A percentile compares a stretch with the other conserved stretches of the same genome.
Evolutionary conservation across 2,888 invertebrate genomes (phyloP).

Genomic region (Leptinotarsa tumamoca): DNA sequence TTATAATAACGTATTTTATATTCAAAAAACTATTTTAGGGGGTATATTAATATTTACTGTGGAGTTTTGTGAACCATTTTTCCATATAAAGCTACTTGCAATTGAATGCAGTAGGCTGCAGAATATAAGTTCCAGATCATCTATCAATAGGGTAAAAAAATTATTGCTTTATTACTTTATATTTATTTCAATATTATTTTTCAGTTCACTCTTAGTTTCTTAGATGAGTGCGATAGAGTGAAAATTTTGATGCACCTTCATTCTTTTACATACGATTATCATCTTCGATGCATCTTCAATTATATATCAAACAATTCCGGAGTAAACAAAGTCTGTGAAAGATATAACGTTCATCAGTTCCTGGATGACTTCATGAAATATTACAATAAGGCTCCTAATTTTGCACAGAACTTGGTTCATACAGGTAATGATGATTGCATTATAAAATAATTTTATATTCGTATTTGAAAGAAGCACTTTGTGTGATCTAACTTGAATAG

Average conservation of each 20-base stretch:
- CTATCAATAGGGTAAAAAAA: slow-evolving; percentile 69
- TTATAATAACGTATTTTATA: slow-evolving; percentile 66
- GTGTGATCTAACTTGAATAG: no score
- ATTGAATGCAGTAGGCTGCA: slow-evolving; percentile 75
- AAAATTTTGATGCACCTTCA: slow-evolving; percentile 80
- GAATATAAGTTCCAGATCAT: slow-evolving; percentile 68
- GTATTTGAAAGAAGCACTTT: no score
- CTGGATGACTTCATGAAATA: slow-evolving; percentile 82
- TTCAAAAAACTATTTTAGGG: slow-evolving; percentile 77
- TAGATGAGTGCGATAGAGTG: slow-evolving; percentile 77
- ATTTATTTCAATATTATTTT: slow-evolving; percentile 48
- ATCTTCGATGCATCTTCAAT: slow-evolving; percentile 75
- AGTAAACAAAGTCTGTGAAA: slow-evolving; percentile 68
- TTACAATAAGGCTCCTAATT: slow-evolving; percentile 82
- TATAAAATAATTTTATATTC: slow-evolving; percentile 7
- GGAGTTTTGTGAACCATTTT: slow-evolving; percentile 77
- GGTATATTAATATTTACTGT: slow-evolving; percentile 79
- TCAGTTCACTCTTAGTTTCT: slow-evolving; percentile 73
- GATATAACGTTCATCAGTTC: slow-evolving; percentile 80
- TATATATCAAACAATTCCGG: slow-evolving; percentile 73
- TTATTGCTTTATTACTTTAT: slow-evolving; percentile 1
- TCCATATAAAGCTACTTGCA: slow-evolving; percentile 76
- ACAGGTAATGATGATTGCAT: slow-evolving; percentile 68
- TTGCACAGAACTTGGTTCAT: slow-evolving; percentile 78
- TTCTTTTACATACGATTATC: slow-evolving; percentile 83